Base-by-base conservation (phyloP, 2,113 vertebrate genomes). In the Seriola dumerili region DNA sequence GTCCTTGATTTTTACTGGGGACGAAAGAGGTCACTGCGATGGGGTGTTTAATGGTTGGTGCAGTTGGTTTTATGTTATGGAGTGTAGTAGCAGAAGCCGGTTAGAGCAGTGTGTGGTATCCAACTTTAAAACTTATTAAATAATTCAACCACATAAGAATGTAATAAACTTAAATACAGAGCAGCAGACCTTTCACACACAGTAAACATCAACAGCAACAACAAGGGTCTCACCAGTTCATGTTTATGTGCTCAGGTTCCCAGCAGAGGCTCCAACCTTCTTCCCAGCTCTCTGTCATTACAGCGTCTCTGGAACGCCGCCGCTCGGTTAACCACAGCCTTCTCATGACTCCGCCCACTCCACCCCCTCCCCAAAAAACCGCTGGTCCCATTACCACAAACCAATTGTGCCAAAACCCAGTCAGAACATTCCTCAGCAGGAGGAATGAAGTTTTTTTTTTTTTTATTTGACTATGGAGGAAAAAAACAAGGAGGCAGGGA, bases 381-480 rank as follows among this genome's bases (percentile, higher is more conserved):
- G 77, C 70, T 1, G 16, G 42, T 68, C 73, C 84, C 81, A 78
- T 16, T 32, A 55, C 82, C 82, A 61, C 80, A 71, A 7, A 64
- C 46, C 65, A 44, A 52, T 21, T 2, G 58, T 25, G 65, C 74
- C 84, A 73, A 72, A 46, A 78, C 38, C 44, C 78, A 40, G 40
- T 80, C 68, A 52, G n/a, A 76, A 85, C 85, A 88, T 89, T 88
- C 90, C 81, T 85, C 32, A 16, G 58, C 4, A 2, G 44, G 44
- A 50, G 5, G 59, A 25, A 50, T 5, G 11, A n/a, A 29, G 29
- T 29, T 25, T 25, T 25, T 25, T 25, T 29, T 29, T 2, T 29
- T 29, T 23, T 52, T 58, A 1, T 72, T 69, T n/a, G 34, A 6
- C 13, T 54, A 32, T 8, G 6, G 46, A 13, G 32, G 48, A 1